These are phyloP conservation scores for Muscicapa striata DNA, from an alignment of 2,797 vertebrate species.

Conservation along the genomic window DNA sequence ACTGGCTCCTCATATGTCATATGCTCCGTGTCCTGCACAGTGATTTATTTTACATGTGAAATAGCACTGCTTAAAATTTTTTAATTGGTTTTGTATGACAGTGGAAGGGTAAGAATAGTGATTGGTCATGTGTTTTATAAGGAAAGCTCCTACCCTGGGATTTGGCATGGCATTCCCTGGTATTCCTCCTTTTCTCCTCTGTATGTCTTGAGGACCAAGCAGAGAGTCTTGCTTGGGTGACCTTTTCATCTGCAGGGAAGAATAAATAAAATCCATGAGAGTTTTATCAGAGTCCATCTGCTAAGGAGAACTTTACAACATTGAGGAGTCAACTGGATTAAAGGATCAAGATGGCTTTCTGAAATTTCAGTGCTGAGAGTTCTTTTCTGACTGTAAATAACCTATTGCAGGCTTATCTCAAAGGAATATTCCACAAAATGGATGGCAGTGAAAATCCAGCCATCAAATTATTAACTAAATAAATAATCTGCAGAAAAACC, in stretches of 20 bases:
- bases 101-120: neutral
- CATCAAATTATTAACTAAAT: neutral
- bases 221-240: neutral
- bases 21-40: neutral
- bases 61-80: neutral
- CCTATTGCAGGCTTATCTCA: neutral
- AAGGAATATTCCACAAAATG: neutral
- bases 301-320: neutral
- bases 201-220: neutral
- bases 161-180: neutral
- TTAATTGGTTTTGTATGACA: neutral
- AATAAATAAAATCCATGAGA: neutral
- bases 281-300: neutral
- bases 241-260: neutral
- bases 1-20: neutral
- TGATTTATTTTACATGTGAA: neutral
- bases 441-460: neutral
- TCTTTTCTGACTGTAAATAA: neutral
- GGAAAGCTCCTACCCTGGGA: neutral
- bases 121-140: neutral
- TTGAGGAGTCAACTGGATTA: conserved; percentile 7
- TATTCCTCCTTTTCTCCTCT: neutral
- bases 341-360: conserved; percentile 24
- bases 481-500: neutral
- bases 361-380: neutral